These are phyloP conservation scores for Condylura cristata DNA, from an alignment of 2,113 vertebrate species.

Conservation along the genomic window DNA sequence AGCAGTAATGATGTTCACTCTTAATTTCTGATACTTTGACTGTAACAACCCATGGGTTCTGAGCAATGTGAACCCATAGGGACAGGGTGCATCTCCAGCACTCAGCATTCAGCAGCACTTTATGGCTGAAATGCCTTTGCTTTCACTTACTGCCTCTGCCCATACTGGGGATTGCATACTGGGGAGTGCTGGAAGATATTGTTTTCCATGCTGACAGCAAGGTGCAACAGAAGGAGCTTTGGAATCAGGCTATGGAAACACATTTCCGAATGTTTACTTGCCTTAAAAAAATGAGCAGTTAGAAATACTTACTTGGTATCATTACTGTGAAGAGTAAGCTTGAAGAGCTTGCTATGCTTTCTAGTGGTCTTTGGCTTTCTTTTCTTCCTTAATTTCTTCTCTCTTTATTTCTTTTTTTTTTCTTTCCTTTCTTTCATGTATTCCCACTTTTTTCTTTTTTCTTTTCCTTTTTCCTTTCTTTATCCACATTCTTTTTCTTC, in stretches of 20 bases:
- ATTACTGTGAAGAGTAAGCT: neutral
- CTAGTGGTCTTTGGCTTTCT: neutral
- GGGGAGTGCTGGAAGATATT: neutral
- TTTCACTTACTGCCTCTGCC: neutral
- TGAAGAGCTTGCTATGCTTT: neutral
- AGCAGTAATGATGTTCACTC: slow-evolving; percentile 3
- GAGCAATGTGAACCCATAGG: neutral
- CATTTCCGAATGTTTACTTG: slow-evolving; percentile 13
- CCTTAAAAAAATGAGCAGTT: slow-evolving; percentile 26
- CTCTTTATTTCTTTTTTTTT: neutral
- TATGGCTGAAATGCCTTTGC: slow-evolving; percentile 8
- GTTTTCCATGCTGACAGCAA: neutral
- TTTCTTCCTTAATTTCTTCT: neutral
- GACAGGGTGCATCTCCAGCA: rapidly evolving
- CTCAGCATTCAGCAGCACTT: neutral
- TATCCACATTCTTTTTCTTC: neutral
- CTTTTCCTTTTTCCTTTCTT: neutral
- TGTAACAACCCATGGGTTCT: neutral
- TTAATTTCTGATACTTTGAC: neutral
- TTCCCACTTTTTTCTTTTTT: neutral
- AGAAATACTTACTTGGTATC: neutral
- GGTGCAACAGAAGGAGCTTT: neutral
- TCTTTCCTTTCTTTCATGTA: neutral
- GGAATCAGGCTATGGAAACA: neutral
- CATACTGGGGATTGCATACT: neutral